These are phyloP conservation scores for Crypturellus tataupa DNA, from an alignment of 2,797 vertebrate species.

Conservation along the genomic window DNA sequence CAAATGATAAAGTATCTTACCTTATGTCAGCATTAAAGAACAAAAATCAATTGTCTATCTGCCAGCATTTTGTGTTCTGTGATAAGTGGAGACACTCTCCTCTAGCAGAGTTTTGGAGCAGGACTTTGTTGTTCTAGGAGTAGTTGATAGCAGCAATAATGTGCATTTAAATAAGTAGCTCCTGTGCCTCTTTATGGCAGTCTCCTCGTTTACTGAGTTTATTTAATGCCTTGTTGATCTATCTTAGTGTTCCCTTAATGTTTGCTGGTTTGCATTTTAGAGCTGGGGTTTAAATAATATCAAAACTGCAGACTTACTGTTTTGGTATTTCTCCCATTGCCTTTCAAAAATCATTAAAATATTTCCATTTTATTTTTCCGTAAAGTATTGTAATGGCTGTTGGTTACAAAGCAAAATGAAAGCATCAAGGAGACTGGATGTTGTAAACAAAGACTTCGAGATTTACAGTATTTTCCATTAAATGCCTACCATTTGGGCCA, in stretches of 20 bases:
- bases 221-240: background rate
- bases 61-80: background rate
- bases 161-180: background rate
- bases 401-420: background rate
- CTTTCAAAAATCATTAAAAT: background rate
- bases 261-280: background rate
- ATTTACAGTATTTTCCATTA: background rate
- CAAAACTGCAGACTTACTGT: background rate
- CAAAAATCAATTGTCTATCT: background rate
- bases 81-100: background rate
- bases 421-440: background rate
- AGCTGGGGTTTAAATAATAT: conserved; percentile 27
- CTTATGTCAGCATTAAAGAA: background rate
- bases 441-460: background rate
- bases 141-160: background rate
- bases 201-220: background rate
- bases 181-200: background rate
- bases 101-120: background rate
- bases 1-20: background rate
- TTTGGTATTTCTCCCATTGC: background rate
- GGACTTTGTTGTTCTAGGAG: background rate
- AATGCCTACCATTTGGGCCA: background rate
- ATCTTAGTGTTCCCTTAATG: background rate
- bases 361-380: background rate
- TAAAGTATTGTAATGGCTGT: background rate